Conservation (phyloP, 1,140 invertebrate species). For the Melipona quadrifasciata region DNA sequence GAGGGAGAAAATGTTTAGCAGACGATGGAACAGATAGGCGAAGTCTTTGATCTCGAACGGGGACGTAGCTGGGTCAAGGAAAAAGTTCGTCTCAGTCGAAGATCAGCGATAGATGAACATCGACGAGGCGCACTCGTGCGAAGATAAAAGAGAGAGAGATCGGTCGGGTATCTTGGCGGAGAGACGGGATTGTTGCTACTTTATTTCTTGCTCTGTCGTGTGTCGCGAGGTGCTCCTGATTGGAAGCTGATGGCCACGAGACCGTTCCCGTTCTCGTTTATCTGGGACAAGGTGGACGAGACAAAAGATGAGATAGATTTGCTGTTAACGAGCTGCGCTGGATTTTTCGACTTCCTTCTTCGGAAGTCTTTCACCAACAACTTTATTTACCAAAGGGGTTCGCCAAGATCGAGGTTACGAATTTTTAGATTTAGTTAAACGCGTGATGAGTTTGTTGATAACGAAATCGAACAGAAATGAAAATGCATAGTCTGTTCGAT, state of each 20-base stretch:
- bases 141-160: slow-evolving; percentile 4
- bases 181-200: background rate
- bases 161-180: slow-evolving; percentile 4
- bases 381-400: too few relatives aligned
- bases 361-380: too few relatives aligned
- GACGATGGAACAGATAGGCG: background rate
- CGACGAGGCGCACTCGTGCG: slow-evolving; percentile 6
- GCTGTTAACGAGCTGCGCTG: background rate
- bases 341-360: background rate
- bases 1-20: slow-evolving; percentile 3
- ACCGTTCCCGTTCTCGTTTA: background rate
- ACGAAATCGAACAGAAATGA: too few relatives aligned
- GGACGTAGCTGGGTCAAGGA: slow-evolving; percentile 25
- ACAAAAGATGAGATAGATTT: background rate
- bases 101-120: slow-evolving; percentile 26
- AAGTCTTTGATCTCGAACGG: slow-evolving; percentile 38
- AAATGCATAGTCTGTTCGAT: too few relatives aligned
- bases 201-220: slow-evolving; percentile 4
- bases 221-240: background rate
- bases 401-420: too few relatives aligned
- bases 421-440: too few relatives aligned
- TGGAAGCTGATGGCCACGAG: background rate
- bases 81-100: slow-evolving; percentile 3
- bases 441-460: too few relatives aligned
- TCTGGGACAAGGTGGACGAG: background rate